Evolutionary conservation across 2,888 invertebrate genomes (phyloP).

Genomic region (Rotaria socialis): DNA sequence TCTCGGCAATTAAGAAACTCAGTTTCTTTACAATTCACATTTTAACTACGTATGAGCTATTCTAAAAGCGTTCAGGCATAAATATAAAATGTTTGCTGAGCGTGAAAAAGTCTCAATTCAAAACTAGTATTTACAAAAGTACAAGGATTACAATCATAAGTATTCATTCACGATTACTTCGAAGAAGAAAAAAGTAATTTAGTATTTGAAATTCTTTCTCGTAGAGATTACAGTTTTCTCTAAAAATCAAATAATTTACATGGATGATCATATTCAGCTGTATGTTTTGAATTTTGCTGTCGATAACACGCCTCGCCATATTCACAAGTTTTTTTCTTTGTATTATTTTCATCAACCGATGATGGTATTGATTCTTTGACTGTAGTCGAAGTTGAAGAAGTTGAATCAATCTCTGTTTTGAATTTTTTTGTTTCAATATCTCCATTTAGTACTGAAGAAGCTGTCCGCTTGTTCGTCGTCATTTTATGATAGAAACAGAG

Average conservation of each 20-base stretch:
- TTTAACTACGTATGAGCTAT: too few relatives aligned
- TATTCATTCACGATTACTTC: too few relatives aligned
- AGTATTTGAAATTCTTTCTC: not conserved
- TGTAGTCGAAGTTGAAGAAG: not conserved
- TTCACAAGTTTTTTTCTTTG: not conserved
- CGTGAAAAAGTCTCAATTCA: too few relatives aligned
- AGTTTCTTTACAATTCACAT: too few relatives aligned
- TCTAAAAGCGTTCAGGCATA: too few relatives aligned
- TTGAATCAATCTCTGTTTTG: not conserved
- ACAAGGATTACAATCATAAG: too few relatives aligned
- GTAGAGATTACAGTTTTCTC: not conserved
- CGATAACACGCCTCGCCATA: constrained; percentile 23
- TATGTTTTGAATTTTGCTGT: constrained; percentile 8
- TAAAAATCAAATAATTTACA: not conserved
- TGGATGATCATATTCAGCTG: constrained; percentile 22
- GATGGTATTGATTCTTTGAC: not conserved
- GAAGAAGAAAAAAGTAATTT: too few relatives aligned
- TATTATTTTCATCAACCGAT: not conserved
- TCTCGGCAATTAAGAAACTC: too few relatives aligned
- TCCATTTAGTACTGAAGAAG: not conserved
- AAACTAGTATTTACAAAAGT: too few relatives aligned
- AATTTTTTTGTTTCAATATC: not conserved
- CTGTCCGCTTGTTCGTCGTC: not conserved
- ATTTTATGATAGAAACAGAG: not conserved
- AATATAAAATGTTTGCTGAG: too few relatives aligned